Conservation (phyloP, 2,113 vertebrate species). For the Periophthalmodon schlosseri region DNA sequence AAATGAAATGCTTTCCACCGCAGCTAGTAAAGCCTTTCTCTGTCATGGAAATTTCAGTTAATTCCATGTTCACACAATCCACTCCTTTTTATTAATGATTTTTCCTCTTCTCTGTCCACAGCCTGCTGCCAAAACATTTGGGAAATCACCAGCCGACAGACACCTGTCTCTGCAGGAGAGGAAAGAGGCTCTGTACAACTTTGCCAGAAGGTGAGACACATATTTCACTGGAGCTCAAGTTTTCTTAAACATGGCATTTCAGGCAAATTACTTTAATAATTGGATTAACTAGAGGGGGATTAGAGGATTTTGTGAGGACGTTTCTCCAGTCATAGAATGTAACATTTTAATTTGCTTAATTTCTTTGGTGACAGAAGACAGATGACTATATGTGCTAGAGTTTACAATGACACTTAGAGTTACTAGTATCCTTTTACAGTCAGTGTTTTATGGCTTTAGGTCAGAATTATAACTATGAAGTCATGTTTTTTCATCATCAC, state of each 20-base stretch:
- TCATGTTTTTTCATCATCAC: no score
- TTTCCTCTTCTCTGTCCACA: constrained; percentile 52
- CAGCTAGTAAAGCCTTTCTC: background rate
- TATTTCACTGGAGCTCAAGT: background rate
- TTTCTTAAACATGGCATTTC: background rate
- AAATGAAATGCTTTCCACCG: background rate
- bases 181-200: constrained; percentile 90
- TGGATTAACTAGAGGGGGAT: no score
- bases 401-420: no score
- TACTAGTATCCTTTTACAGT: background rate
- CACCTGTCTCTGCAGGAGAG: constrained; percentile 95
- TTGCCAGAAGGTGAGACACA: constrained; percentile 90
- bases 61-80: background rate
- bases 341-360: no score
- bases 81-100: background rate
- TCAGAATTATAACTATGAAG: no score
- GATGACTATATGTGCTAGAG: no score
- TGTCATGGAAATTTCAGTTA: background rate
- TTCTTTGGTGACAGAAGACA: no score
- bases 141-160: constrained; percentile 86
- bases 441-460: background rate
- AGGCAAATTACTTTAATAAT: background rate
- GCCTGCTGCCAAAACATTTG: constrained; percentile 83
- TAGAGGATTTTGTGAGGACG: no score
- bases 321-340: no score